Evolutionary conservation across 2,888 invertebrate genomes (phyloP).

Genomic region (Drosophila recens): DNA sequence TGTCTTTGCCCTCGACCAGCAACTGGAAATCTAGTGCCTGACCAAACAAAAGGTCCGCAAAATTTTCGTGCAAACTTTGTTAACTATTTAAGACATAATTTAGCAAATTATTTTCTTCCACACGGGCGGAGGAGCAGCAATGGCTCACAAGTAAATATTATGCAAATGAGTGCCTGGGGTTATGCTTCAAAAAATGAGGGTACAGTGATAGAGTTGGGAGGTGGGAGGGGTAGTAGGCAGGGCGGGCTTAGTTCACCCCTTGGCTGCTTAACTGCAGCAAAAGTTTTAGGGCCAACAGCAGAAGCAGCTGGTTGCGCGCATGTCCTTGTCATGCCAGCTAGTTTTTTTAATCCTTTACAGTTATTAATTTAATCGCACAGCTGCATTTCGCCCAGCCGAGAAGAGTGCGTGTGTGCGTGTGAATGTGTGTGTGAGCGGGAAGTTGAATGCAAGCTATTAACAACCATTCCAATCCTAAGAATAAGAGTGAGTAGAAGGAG

Average conservation of each 20-base stretch:
- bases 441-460: conserved; percentile 51
- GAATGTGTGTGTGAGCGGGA: conserved; percentile 15
- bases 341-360: conserved; percentile 77
- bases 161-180: conserved; percentile 72
- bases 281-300: conserved; percentile 43
- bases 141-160: conserved; percentile 74
- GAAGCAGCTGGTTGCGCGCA: conserved; percentile 48
- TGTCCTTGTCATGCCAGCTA: conserved; percentile 73
- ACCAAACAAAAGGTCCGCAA: conserved; percentile 51
- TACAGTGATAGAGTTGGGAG: background rate
- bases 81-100: conserved; percentile 81
- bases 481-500: background rate
- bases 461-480: conserved; percentile 20
- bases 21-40: conserved; percentile 25
- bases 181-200: conserved; percentile 18
- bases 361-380: conserved; percentile 81
- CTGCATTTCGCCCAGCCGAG: conserved; percentile 60
- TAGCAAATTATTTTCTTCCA: conserved; percentile 79
- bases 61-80: conserved; percentile 71
- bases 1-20: conserved; percentile 20
- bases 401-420: conserved; percentile 1
- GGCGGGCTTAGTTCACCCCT: conserved; percentile 41
- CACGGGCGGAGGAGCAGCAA: conserved; percentile 21
- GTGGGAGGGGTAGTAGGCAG: background rate
- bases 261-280: conserved; percentile 40